Conservation (phyloP, 1,140 invertebrate species). For the Temnothorax nylanderi region DNA sequence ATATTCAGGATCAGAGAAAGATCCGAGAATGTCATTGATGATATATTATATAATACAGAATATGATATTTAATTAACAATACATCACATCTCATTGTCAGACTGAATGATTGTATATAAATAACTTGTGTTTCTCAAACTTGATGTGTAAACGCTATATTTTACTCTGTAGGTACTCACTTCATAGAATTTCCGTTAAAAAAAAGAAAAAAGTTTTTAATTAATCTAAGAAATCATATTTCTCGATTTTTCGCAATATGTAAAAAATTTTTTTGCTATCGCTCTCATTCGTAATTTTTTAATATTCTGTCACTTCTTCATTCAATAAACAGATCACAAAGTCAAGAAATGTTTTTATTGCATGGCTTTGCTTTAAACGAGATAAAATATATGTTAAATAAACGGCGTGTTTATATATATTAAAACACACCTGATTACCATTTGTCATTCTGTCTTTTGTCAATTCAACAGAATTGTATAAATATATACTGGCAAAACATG, state of each 20-base stretch:
- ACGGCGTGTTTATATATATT: not conserved
- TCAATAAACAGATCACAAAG: not conserved
- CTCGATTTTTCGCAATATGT: not conserved
- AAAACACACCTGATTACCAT: not conserved
- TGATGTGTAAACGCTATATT: not conserved
- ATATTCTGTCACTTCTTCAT: not conserved
- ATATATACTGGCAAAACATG: constrained; percentile 17
- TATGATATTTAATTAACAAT: constrained; percentile 37
- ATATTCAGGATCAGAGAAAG: constrained; percentile 9
- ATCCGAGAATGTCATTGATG: constrained; percentile 8
- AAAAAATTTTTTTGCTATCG: not conserved
- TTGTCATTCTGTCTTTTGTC: not conserved
- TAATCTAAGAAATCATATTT: not conserved
- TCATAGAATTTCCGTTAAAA: not conserved
- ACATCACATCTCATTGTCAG: constrained; percentile 1
- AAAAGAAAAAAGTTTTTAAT: not conserved
- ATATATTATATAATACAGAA: constrained; percentile 31
- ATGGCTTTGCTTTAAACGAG: not conserved
- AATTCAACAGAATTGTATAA: constrained; percentile 5
- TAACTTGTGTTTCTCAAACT: constrained; percentile 23
- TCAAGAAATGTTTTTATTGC: not conserved
- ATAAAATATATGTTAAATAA: constrained; percentile 13
- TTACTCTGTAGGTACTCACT: not conserved
- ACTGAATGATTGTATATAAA: constrained; percentile 31
- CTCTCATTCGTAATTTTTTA: not conserved